Evolutionary conservation across 2,113 vertebrate species (phyloP).

Genomic region (Lamprologus lemairii): DNA sequence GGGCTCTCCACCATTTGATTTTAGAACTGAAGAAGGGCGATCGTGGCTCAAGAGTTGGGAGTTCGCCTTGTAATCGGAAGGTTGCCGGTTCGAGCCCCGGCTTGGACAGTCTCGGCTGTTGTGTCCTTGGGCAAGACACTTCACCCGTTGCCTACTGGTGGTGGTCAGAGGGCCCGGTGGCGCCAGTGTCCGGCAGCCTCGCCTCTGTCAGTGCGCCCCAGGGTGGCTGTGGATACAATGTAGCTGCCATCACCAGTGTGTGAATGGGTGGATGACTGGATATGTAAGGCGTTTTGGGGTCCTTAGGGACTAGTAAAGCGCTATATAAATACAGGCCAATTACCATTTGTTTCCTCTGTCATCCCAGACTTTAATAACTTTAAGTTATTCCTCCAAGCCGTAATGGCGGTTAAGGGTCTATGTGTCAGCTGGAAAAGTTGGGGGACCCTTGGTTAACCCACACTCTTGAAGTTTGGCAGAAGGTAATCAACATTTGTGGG

Average conservation of each 20-base stretch:
- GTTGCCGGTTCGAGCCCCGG: no score
- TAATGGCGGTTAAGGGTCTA: accelerated
- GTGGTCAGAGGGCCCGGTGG: no score
- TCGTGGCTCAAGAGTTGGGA: no score
- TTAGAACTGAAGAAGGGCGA: neutral
- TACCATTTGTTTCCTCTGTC: neutral
- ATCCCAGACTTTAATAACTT: neutral
- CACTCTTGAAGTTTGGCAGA: neutral
- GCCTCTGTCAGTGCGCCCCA: no score
- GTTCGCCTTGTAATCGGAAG: accelerated
- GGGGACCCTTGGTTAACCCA: neutral
- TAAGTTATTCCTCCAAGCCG: neutral
- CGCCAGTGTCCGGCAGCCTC: no score
- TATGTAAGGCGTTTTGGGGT: accelerated
- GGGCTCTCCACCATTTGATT: neutral
- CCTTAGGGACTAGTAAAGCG: no score
- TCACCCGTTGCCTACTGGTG: no score
- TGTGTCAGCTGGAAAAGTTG: neutral
- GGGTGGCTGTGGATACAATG: no score
- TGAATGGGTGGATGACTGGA: accelerated
- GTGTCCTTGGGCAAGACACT: accelerated
- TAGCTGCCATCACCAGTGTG: no score
- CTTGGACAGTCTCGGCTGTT: accelerated
- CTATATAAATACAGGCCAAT: no score
- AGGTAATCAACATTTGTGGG: neutral